phyloP scores from a whole-genome alignment of 2,888 invertebrate species.

The Agrenia bidenticulata region DNA sequence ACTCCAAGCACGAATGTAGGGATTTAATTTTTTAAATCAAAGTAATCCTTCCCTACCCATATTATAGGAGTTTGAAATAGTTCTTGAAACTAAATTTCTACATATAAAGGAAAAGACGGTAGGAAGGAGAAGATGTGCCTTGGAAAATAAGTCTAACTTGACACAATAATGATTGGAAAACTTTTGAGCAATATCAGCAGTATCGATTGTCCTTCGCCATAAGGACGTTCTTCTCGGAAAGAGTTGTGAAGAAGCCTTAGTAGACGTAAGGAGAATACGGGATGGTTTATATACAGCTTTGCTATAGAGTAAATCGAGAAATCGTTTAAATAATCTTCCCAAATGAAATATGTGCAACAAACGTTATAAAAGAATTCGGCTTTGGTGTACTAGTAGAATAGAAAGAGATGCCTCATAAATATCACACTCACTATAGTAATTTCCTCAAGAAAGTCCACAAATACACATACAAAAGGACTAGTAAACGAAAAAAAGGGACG shows the following conservation, averaged over 20 bases:
- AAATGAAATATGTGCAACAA: conserved; percentile 20
- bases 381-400: neutral
- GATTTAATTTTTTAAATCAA: too few relatives aligned
- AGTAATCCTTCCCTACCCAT: too few relatives aligned
- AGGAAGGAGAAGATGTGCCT: neutral
- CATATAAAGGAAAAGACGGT: neutral
- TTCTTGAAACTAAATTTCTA: neutral
- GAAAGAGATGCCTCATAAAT: conserved; percentile 17
- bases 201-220: conserved; percentile 9
- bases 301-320: too few relatives aligned
- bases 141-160: conserved; percentile 5
- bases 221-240: too few relatives aligned
- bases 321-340: conserved; percentile 21
- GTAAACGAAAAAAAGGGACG: too few relatives aligned
- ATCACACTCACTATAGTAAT: conserved; percentile 9
- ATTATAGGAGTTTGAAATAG: neutral
- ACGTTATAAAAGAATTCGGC: conserved; percentile 13
- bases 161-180: conserved; percentile 25
- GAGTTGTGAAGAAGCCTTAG: neutral
- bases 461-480: too few relatives aligned
- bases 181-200: conserved; percentile 22
- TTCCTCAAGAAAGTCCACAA: neutral
- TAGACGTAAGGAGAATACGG: neutral
- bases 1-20: too few relatives aligned
- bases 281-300: too few relatives aligned